Evolutionary conservation across 2,113 vertebrate genomes (phyloP), one percentile per base, ranked within the genome.

Genomic region (Crypturellus undulatus): DNA sequence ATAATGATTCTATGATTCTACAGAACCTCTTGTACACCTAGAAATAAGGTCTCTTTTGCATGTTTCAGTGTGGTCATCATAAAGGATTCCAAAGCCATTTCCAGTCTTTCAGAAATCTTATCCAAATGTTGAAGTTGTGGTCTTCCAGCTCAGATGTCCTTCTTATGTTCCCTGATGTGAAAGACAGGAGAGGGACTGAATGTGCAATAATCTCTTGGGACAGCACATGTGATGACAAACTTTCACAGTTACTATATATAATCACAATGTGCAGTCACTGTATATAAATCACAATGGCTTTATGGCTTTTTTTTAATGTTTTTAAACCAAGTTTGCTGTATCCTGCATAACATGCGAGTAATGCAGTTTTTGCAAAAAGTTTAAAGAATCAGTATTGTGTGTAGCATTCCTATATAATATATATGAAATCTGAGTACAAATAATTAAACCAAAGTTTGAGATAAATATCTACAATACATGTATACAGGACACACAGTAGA

Each of bases 91-190:
- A 70, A 63, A 81, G 26, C 22, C 9, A 30, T 71, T 80, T 84
- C 51, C 80, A 19, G 62, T 19, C 12, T 45, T 7, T 68, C 65
- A 62, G 32, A 81, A 94, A 56, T 85, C 64, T 51, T 67, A 32
- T 71, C 45, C 10, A 6, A 43, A 49, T 0, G 0, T 9, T 14
- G 19, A 19, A 0, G 0, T 24, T 77, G 56, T 20, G 16, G 9
- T 89, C 34, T 77, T 58, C 26, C 1, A 0, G n/a, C 69, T 91
- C 34, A 38, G 64, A 62, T 14, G 3, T 65, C 49, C 38, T 38
- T 70, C 16, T 60, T 68, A 34, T 1, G 0, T 58, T 28, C 32
- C 11, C 36, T 56, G 13, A 21, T 43, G 68, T 25, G 30, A 59
- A 73, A 49, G 43, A 40, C 56, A 65, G 26, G 32, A 87, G 21